Percentiles rank a stretch among this genome's conserved stretches.
phyloP scores from a whole-genome alignment of 2,888 invertebrate genomes.

The Megastigmus dorsalis region DNA sequence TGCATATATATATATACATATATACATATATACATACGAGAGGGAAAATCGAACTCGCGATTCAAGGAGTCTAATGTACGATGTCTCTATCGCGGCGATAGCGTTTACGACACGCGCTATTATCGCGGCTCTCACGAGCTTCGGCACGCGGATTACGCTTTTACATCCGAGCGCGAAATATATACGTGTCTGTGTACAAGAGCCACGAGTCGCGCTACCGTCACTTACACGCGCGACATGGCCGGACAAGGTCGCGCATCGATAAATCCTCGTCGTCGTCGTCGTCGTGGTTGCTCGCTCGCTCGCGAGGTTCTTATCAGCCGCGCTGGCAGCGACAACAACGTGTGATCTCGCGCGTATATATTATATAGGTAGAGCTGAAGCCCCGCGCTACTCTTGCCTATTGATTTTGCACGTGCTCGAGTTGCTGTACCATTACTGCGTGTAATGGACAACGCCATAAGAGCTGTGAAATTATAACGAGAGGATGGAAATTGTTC shows the following conservation, averaged over 20 bases:
- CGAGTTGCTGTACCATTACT: not conserved
- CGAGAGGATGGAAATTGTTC: no score
- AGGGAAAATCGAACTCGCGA: not conserved
- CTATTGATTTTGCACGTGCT: slow-evolving; percentile 32
- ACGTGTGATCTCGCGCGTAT: no score
- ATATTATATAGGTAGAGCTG: not conserved
- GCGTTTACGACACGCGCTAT: not conserved
- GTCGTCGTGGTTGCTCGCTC: not conserved
- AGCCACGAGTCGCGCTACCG: no score
- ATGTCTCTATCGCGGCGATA: not conserved
- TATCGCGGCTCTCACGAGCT: not conserved
- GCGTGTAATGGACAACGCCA: not conserved
- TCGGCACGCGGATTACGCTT: slow-evolving; percentile 17
- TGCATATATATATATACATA: no score
- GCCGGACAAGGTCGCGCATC: slow-evolving; percentile 22
- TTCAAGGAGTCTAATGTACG: no score
- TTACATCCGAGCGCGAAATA: no score
- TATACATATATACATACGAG: not conserved
- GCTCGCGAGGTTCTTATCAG: not conserved
- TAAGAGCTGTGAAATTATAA: no score
- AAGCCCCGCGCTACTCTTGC: not conserved
- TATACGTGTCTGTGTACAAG: no score
- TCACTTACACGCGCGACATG: not conserved
- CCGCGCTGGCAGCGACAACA: not conserved
- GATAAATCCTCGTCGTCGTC: slow-evolving; percentile 29